Evolutionary conservation across 2,888 invertebrate species (phyloP).

Genomic region (Drosophila villosipedis): DNA sequence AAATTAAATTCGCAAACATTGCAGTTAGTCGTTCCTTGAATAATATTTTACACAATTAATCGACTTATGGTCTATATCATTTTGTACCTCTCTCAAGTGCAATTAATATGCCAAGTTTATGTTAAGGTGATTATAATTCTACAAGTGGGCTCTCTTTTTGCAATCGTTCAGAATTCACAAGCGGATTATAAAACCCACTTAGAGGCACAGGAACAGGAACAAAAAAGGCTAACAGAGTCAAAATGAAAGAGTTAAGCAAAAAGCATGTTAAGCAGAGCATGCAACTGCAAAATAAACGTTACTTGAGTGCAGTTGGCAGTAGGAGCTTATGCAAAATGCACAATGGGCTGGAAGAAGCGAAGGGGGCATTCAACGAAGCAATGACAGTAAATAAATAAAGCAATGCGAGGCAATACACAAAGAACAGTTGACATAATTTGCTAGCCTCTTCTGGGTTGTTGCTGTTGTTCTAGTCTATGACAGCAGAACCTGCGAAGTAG

Average conservation of each 20-base stretch:
- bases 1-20: not conserved
- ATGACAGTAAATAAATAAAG: slow-evolving; percentile 46
- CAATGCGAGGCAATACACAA: slow-evolving; percentile 36
- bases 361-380: slow-evolving; percentile 3
- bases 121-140: not conserved
- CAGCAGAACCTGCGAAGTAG: slow-evolving; percentile 36
- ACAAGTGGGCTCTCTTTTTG: not conserved
- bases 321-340: slow-evolving; percentile 27
- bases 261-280: slow-evolving; percentile 35
- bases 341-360: not conserved
- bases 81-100: not conserved
- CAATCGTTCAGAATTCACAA: slow-evolving; percentile 35
- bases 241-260: slow-evolving; percentile 12
- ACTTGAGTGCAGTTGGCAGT: slow-evolving; percentile 33
- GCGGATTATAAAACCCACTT: slow-evolving; percentile 33
- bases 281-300: slow-evolving; percentile 38
- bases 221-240: not conserved
- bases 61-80: not conserved
- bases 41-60: not conserved
- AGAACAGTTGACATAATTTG: slow-evolving; percentile 70
- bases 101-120: not conserved
- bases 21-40: not conserved
- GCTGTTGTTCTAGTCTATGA: slow-evolving; percentile 28
- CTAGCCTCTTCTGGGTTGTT: slow-evolving; percentile 29
- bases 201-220: not conserved